Evolutionary conservation across 2,888 invertebrate species (phyloP).

Genomic region (Tipula helvola): DNA sequence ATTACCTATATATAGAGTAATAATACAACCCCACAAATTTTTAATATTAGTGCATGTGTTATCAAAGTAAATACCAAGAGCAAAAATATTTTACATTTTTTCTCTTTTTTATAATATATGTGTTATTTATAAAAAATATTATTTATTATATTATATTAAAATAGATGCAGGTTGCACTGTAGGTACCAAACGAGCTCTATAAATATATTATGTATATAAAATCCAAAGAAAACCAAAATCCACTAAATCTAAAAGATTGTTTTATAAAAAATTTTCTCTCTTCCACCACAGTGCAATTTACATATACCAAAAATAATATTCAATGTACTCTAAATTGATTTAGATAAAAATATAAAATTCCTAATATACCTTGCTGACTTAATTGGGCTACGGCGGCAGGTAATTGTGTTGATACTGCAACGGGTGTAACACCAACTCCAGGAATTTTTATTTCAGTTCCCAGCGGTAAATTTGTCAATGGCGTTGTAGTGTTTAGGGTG

Average conservation of each 20-base stretch:
- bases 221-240: background rate
- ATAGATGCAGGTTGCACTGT: constrained; percentile 9
- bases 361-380: constrained; percentile 40
- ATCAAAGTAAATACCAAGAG: background rate
- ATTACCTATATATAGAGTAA: constrained; percentile 37
- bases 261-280: background rate
- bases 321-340: background rate
- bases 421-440: constrained; percentile 44
- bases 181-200: background rate
- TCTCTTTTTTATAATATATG: background rate
- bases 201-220: background rate
- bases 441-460: constrained; percentile 47
- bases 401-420: constrained; percentile 45
- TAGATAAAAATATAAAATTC: background rate
- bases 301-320: constrained; percentile 1
- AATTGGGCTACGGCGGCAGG: constrained; percentile 50
- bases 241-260: background rate
- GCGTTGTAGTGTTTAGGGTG: constrained; percentile 15
- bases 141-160: background rate
- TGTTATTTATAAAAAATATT: background rate
- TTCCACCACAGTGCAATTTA: constrained; percentile 9
- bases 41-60: constrained; percentile 11
- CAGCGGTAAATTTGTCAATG: constrained; percentile 26
- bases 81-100: constrained; percentile 4
- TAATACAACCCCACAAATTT: constrained; percentile 14